Evolutionary conservation across 1,140 invertebrate species (phyloP).

Genomic region (Anastrepha obliqua): DNA sequence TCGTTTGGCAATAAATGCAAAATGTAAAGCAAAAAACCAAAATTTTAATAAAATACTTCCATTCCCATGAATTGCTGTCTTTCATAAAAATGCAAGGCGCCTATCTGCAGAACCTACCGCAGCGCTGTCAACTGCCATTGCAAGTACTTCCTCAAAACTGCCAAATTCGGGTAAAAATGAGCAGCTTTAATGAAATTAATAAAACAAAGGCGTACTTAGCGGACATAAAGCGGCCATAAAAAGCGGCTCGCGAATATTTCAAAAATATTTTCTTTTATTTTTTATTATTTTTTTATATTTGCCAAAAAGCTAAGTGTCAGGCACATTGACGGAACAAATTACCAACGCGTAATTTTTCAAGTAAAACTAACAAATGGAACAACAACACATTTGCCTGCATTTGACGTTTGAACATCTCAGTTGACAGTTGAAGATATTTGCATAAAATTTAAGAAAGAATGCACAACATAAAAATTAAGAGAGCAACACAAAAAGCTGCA

Average conservation of each 20-base stretch:
- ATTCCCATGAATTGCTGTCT: too few species aligned
- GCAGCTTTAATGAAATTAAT: conserved; percentile 12
- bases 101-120: not conserved
- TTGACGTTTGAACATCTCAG: conserved; percentile 3
- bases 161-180: conserved; percentile 17
- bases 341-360: not conserved
- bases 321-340: not conserved
- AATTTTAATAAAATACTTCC: not conserved
- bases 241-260: not conserved
- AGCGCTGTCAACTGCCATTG: conserved; percentile 18
- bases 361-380: not conserved
- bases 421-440: conserved; percentile 26
- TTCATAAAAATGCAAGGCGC: not conserved
- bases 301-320: not conserved
- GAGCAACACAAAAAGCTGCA: not conserved
- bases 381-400: too few species aligned
- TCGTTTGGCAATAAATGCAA: not conserved
- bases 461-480: not conserved
- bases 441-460: not conserved
- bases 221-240: conserved; percentile 1
- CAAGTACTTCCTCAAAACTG: conserved; percentile 43
- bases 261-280: not conserved
- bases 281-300: not conserved
- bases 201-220: not conserved
- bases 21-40: not conserved